phyloP scores from a whole-genome alignment of 2,888 invertebrate species.

The Meloe dianella region DNA sequence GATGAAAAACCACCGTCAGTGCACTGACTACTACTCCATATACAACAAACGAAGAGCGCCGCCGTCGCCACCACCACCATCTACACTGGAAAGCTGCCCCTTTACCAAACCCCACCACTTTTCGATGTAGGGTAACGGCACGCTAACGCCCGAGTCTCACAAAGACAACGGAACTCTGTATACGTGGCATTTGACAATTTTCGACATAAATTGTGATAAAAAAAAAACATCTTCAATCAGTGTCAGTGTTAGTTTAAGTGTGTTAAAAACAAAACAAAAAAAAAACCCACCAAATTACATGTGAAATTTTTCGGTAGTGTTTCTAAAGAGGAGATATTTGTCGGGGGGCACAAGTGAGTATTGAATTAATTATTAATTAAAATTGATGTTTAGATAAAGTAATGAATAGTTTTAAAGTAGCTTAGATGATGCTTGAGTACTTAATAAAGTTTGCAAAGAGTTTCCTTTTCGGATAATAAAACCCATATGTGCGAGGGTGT shows the following conservation, averaged over 20 bases:
- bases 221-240: neutral
- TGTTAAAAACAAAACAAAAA: no score
- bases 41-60: neutral
- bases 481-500: no score
- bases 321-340: no score
- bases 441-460: no score
- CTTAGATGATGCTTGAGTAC: no score
- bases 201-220: no score
- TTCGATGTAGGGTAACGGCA: slow-evolving; percentile 18
- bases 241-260: slow-evolving; percentile 11
- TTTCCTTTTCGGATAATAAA: no score
- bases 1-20: neutral
- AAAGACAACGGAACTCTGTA: slow-evolving; percentile 29
- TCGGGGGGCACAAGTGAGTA: neutral
- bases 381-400: no score
- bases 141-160: slow-evolving; percentile 43
- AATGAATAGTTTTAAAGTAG: no score
- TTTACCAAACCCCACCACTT: neutral
- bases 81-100: slow-evolving; percentile 10
- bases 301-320: no score
- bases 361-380: neutral
- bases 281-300: no score
- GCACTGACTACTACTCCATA: neutral
- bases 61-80: slow-evolving; percentile 2
- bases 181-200: slow-evolving; percentile 20